Base-by-base conservation (phyloP, 2,888 invertebrate species). In the Heliconius sara region DNA sequence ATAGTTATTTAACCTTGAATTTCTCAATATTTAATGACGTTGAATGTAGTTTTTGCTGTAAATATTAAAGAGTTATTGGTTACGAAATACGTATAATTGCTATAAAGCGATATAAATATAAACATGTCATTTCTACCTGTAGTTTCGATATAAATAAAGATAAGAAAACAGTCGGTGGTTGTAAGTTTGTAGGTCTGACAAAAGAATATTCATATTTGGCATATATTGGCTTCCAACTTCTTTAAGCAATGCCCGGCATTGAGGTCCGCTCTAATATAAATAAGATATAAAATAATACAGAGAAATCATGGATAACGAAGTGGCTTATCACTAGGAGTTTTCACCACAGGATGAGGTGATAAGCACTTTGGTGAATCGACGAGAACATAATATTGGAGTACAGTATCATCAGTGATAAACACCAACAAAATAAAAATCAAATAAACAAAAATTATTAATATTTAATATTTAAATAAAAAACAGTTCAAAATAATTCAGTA, bases 1-100 rank as follows among this genome's bases (percentile, higher is more conserved):
- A 70, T 70, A 70, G 16, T 70, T 47, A 43, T 25, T 25, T 70
- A 47, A 25, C 70, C 70, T 70, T 70, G 70, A 47, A 70, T 70
- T 43, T 70, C 70, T 47, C 25, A 70, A 70, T 70, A 47, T 47
- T 43, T 70, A 70, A 70, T 70, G 43, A 70, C 47, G 43, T 70
- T 27, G 16, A 70, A 70, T 70, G 70, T 70, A 16, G 70, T 25
- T 70, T 70, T 47, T 47, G 25, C 47, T 25, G 43, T 43, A 70
- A 43, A 70, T 70, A 70, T 70, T 43, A 43, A 70, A 70, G 68
- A 43, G 9, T 47, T 43, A 22, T 3, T 39, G 39, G 2, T 70
- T 70, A 70, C 43, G 70, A 43, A 47, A 47, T 16, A 25, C 22
- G 3, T 67, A 67, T 30, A 47, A 70, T 47, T 70, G 43, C 43